Evolutionary conservation across 2,113 vertebrate species (phyloP).

Genomic region (Morone chrysops): DNA sequence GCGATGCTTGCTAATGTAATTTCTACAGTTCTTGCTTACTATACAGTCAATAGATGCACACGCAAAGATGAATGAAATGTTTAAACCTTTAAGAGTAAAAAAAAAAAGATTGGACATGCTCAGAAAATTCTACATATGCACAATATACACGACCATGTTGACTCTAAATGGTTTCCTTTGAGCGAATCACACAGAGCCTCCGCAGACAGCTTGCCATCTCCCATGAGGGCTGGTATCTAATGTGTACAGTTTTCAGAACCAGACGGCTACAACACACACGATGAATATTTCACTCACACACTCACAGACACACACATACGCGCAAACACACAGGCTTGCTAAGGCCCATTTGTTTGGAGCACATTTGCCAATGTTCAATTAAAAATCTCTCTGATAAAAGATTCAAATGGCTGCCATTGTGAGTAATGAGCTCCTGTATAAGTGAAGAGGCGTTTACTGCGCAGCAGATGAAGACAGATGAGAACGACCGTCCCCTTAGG

Average conservation of each 20-base stretch:
- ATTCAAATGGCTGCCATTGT: constrained; percentile 81
- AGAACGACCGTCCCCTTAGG: constrained; percentile 65
- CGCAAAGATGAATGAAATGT: background rate
- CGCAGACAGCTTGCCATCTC: constrained; percentile 59
- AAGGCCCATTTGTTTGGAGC: constrained; percentile 73
- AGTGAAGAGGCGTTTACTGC: constrained; percentile 82
- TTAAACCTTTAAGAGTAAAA: background rate
- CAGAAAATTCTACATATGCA: constrained; percentile 7
- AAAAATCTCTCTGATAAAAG: constrained; percentile 80
- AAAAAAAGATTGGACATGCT: background rate
- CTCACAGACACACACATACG: constrained; percentile 27
- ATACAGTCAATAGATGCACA: background rate
- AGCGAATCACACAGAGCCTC: constrained; percentile 56
- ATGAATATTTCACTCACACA: constrained; percentile 63
- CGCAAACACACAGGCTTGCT: constrained; percentile 50
- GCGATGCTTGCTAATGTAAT: too few species aligned
- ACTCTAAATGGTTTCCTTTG: constrained; percentile 40
- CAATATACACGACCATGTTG: background rate
- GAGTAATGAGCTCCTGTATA: constrained; percentile 81
- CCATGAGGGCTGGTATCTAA: constrained; percentile 63
- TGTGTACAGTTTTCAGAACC: constrained; percentile 60
- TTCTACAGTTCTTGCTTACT: background rate
- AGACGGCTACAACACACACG: constrained; percentile 53
- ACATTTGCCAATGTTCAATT: constrained; percentile 80
- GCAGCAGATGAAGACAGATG: constrained; percentile 81